phyloP scores from a whole-genome alignment of 2,797 vertebrate species.

The Geotrypetes seraphini region DNA sequence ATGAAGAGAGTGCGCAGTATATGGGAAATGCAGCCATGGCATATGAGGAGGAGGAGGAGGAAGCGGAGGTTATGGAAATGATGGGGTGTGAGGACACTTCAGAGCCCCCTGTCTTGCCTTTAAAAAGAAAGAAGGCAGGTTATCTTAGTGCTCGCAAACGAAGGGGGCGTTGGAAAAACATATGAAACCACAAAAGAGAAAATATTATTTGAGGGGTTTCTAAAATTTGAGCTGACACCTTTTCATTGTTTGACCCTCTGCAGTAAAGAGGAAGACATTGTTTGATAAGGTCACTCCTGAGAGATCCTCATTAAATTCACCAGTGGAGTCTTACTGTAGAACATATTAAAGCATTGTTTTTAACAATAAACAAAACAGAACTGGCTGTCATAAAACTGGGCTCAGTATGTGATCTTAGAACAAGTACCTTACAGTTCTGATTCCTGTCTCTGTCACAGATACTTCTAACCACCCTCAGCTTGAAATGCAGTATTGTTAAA shows the following conservation, averaged over 20 bases:
- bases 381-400: no score
- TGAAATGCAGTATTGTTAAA: no score
- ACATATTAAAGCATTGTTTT: neutral
- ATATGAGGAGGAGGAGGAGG: conserved; percentile 7
- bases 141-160: conserved; percentile 34
- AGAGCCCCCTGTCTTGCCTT: conserved; percentile 11
- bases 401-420: no score
- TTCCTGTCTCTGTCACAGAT: no score
- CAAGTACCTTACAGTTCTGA: no score
- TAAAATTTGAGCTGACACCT: no score
- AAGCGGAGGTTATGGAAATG: neutral
- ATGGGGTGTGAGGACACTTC: neutral
- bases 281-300: neutral
- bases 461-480: no score
- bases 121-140: conserved; percentile 37
- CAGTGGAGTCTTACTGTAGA: neutral
- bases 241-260: neutral
- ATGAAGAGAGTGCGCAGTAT: conserved; percentile 13
- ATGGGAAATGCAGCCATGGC: neutral
- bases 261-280: neutral
- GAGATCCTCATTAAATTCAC: no score
- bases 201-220: no score
- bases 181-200: conserved; percentile 2
- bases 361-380: no score
- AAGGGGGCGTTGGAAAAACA: conserved; percentile 43